A percentile compares a stretch with the other conserved stretches of the same genome.
These are phyloP conservation scores for Trinorchestia longiramus DNA, from an alignment of 1,140 invertebrate species.

Conservation along the genomic window DNA sequence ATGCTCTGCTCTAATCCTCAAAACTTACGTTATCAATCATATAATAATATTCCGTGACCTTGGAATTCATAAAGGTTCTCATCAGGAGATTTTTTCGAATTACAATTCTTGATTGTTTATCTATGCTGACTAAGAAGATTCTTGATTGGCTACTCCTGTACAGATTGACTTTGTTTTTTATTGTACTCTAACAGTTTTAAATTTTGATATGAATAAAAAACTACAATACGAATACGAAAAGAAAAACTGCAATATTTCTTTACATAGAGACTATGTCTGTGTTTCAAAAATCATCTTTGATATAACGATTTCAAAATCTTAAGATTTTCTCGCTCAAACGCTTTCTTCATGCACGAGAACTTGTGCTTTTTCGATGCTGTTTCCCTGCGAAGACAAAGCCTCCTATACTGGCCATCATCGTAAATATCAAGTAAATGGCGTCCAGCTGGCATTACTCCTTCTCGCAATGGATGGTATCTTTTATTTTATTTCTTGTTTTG, in stretches of 20 bases:
- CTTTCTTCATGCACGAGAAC: background rate
- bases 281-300: background rate
- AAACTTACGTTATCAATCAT: background rate
- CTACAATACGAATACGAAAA: background rate
- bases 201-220: background rate
- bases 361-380: constrained; percentile 17
- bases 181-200: background rate
- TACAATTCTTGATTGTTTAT: background rate
- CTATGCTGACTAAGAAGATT: background rate
- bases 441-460: constrained; percentile 25
- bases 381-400: background rate
- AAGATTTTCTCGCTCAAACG: background rate
- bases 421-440: constrained; percentile 51
- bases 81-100: background rate
- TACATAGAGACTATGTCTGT: background rate
- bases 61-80: background rate
- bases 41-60: background rate
- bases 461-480: constrained; percentile 46
- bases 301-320: background rate
- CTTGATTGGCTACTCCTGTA: background rate
- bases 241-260: background rate
- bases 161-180: background rate
- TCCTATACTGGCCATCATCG: constrained; percentile 30
- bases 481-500: constrained; percentile 53
- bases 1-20: no score